A percentile compares a stretch with the other conserved stretches of the same genome.
Evolutionary conservation across 2,113 vertebrate species (phyloP).

Genomic region (Apteryx owenii): DNA sequence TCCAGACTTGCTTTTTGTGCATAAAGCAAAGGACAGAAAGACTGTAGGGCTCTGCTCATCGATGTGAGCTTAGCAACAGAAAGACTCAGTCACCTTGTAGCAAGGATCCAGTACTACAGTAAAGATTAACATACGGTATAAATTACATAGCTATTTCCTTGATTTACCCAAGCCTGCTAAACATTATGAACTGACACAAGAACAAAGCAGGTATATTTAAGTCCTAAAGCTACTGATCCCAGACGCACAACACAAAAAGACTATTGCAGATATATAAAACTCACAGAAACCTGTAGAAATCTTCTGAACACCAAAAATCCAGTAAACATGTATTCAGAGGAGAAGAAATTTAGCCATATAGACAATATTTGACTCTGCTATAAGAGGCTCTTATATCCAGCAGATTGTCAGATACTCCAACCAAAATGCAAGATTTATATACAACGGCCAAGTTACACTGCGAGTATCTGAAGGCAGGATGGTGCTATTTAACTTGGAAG

Average conservation of each 20-base stretch:
- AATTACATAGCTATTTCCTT: neutral
- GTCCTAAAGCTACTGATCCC: neutral
- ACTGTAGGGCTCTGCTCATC: fast-evolving
- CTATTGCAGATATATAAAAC: fast-evolving
- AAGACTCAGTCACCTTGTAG: neutral
- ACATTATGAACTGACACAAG: neutral
- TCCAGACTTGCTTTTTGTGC: neutral
- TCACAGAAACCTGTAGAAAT: neutral
- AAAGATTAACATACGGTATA: neutral
- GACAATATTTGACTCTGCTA: neutral
- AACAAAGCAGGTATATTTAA: neutral
- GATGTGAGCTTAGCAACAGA: neutral
- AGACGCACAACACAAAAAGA: neutral
- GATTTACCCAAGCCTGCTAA: neutral
- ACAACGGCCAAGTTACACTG: neutral
- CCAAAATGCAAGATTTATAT: neutral
- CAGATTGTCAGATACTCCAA: neutral
- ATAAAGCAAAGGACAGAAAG: neutral
- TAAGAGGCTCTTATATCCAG: neutral
- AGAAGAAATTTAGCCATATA: neutral
- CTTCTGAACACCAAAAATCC: neutral
- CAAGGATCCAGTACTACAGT: neutral
- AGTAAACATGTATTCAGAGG: neutral
- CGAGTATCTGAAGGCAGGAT: neutral
- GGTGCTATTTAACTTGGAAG: neutral